Base-by-base conservation (phyloP, 92 coral and sea anemone genomes). In the Chrysogorgia sp. region DNA sequence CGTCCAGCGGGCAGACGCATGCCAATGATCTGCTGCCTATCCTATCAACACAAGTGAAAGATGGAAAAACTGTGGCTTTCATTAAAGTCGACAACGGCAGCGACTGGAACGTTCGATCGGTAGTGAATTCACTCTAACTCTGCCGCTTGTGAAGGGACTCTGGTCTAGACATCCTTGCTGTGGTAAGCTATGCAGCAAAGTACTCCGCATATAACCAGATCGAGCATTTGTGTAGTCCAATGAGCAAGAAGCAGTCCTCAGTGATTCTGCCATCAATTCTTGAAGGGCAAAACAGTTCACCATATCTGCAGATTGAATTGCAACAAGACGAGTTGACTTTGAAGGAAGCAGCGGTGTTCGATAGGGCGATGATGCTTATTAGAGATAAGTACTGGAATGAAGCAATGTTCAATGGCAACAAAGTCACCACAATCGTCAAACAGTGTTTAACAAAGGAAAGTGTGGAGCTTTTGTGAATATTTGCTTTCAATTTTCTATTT, bases 201-300 rank as follows among this genome's bases (percentile, higher is more conserved):
- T 79, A 80, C 85, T 85, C 85, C 19, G 89, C 89, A 10, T 86
- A 55, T 31, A 86, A 86, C 62, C 86, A 67, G 10, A 81, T 86
- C 35, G 86, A 86, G 65, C 89, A 81, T 49, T 64, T 86, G 26
- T 86, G 86, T 79, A 74, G 71, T 61, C 89, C 86, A 10, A 49
- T 81, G 78, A 81, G 81, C 13, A 80, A 85, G 75, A 65, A 70
- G 22, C 75, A 80, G 68, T 58, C 89, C 9, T 60, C 77, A 5
- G 84, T 85, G 23, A 72, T 65, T 30, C 56, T 85, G 30, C 24
- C 82, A 2, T 71, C 85, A 0, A 49, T 48, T 25, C 34, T 67
- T 13, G 81, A 78, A 35, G 89, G 57, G 0, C 81, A 82, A 49
- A 53, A 63, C 31, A 69, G 40, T 25, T 70, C 83, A 25, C 83